Base-by-base conservation (phyloP, 2,113 vertebrate genomes). In the Aegithalos caudatus region DNA sequence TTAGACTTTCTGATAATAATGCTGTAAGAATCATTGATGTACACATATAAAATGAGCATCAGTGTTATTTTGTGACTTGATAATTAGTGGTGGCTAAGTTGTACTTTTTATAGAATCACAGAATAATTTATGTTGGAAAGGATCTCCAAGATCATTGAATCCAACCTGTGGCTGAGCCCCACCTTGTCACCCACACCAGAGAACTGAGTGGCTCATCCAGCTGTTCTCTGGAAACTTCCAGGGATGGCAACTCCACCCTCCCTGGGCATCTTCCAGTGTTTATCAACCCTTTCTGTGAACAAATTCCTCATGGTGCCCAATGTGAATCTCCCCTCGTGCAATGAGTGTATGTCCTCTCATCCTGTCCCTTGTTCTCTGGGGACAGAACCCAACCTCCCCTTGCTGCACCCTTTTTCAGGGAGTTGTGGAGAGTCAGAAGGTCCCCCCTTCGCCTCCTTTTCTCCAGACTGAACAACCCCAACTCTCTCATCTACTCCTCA, bases 351-450 rank as follows among this genome's bases (percentile, higher is more conserved):
- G 7, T 31, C 8, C 8, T 40, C 17, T 54, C 4, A 5, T 54
- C 12, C 21, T 27, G 2, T 10, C 3, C 9, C 9, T 11, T n/a
- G 2, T 11, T 47, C 6, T 21, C 17, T 40, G 5, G 8, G 29
- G 31, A 9, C 24, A 9, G 27, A 44, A 2, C 2, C 5, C 1
- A 5, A 6, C 14, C 5, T 53, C 9, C 11, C 3, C 24, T 6
- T 4, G 5, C 3, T 53, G 3, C 2, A 19, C 6, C 4, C 4
- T 60, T 51, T 16, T 35, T 12, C 11, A 54, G n/a, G 24, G 21
- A 54, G 8, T 4, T 82, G 14, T 35, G 18, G 1, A 31, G 53
- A 67, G 21, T 2, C 20, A 27, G 5, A 54, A 47, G 4, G 9
- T 45, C 11, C 3, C 9, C 13, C 4, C 3, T 10, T 29, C 53